Conservation (phyloP, 2,797 vertebrate species). For the Selene dorsalis region DNA sequence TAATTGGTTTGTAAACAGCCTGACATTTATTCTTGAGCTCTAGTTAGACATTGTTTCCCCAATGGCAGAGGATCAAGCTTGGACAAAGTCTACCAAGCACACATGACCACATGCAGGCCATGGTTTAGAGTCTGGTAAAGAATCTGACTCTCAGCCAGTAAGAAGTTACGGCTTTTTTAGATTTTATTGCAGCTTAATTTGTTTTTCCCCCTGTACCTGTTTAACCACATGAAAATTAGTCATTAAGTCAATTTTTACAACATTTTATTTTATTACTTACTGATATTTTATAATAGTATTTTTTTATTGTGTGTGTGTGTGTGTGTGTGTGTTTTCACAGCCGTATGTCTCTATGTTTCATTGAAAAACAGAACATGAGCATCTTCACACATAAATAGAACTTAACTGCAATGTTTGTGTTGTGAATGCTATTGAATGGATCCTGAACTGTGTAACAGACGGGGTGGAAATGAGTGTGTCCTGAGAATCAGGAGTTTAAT, state of each 20-base stretch:
- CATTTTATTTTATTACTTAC: no score
- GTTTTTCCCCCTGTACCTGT: no score
- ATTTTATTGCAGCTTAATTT: not conserved
- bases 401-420: not conserved
- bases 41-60: slow-evolving; percentile 36
- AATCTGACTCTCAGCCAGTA: slow-evolving; percentile 31
- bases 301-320: no score
- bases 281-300: no score
- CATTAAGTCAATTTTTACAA: no score
- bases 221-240: no score
- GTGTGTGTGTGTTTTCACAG: not conserved
- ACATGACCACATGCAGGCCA: slow-evolving; percentile 66
- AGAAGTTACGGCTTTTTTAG: not conserved
- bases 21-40: slow-evolving; percentile 9
- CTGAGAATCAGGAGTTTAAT: not conserved
- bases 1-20: not conserved
- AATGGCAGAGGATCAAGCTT: slow-evolving; percentile 42
- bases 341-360: not conserved
- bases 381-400: not conserved
- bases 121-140: slow-evolving; percentile 57
- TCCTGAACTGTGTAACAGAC: not conserved
- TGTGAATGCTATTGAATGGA: not conserved
- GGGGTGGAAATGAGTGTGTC: not conserved
- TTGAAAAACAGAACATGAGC: not conserved
- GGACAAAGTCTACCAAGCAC: slow-evolving; percentile 63